A percentile compares a stretch with the other conserved stretches of the same genome.
Conservation (phyloP, 1,140 invertebrate species). For the Phymastichus coffea region DNA sequence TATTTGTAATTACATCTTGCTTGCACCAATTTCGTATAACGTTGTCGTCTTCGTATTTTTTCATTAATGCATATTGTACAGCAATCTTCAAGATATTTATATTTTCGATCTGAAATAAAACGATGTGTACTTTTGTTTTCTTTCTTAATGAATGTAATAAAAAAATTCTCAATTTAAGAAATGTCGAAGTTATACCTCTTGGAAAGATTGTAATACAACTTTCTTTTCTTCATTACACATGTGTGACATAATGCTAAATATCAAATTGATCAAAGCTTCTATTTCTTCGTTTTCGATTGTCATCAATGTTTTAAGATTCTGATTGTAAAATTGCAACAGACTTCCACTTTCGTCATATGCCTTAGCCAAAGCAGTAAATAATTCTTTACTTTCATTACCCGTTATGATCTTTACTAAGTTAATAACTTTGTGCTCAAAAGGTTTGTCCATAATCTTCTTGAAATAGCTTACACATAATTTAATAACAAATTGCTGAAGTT, state of each 20-base stretch:
- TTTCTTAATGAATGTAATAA: background rate
- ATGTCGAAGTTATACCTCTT: slow-evolving; percentile 46
- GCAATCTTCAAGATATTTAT: slow-evolving; percentile 35
- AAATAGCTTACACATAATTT: slow-evolving; percentile 58
- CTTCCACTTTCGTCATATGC: slow-evolving; percentile 38
- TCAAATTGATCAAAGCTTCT: slow-evolving; percentile 59
- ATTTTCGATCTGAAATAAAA: slow-evolving; percentile 37
- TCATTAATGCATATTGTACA: slow-evolving; percentile 39
- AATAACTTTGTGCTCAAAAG: slow-evolving; percentile 43
- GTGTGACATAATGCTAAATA: slow-evolving; percentile 61
- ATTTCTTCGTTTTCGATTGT: slow-evolving; percentile 45
- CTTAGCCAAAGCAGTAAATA: slow-evolving; percentile 49
- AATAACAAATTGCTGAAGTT: slow-evolving; percentile 56
- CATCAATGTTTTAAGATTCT: slow-evolving; percentile 56
- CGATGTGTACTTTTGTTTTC: background rate
- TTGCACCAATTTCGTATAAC: slow-evolving; percentile 57
- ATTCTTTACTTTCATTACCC: slow-evolving; percentile 50
- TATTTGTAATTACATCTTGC: slow-evolving; percentile 25
- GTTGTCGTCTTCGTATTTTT: slow-evolving; percentile 52
- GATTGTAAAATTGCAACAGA: slow-evolving; percentile 55
- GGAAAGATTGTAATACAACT: slow-evolving; percentile 56
- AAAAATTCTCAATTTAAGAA: slow-evolving; percentile 18
- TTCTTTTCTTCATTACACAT: slow-evolving; percentile 53
- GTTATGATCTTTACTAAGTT: slow-evolving; percentile 50
- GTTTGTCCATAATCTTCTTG: slow-evolving; percentile 47